A percentile compares a stretch with the other conserved stretches of the same genome.
phyloP scores from a whole-genome alignment of 2,888 invertebrate species.

The Acanthacorydalis orientalis region DNA sequence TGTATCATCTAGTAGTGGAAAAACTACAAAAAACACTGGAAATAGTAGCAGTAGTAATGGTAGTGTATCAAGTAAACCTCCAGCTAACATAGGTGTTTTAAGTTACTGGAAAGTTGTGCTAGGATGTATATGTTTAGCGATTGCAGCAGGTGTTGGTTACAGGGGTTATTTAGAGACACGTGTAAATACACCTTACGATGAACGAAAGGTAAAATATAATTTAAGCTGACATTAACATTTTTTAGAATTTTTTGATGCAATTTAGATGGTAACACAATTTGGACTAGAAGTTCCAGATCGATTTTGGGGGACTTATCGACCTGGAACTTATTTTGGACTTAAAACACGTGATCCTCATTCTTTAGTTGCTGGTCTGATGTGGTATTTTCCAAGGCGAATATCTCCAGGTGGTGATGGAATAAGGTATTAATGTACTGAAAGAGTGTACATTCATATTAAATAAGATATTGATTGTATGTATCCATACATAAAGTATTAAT shows the following conservation, averaged over 20 bases:
- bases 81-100: slow-evolving; percentile 14
- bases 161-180: slow-evolving; percentile 74
- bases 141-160: slow-evolving; percentile 61
- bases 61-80: slow-evolving; percentile 17
- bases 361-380: slow-evolving; percentile 87
- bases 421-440: slow-evolving; percentile 32
- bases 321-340: slow-evolving; percentile 78
- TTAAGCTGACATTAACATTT: background rate
- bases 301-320: slow-evolving; percentile 89
- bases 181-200: slow-evolving; percentile 71
- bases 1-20: slow-evolving; percentile 9
- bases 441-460: too few relatives aligned
- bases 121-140: slow-evolving; percentile 41
- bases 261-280: slow-evolving; percentile 48
- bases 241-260: slow-evolving; percentile 4
- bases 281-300: slow-evolving; percentile 57
- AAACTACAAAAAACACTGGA: slow-evolving; percentile 7
- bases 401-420: slow-evolving; percentile 57
- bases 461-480: background rate
- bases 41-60: slow-evolving; percentile 29
- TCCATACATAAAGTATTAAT: background rate
- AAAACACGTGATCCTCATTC: slow-evolving; percentile 81
- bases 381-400: slow-evolving; percentile 66
- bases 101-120: slow-evolving; percentile 41
- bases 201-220: slow-evolving; percentile 42